Percentiles rank a stretch among this genome's conserved stretches.
These are phyloP conservation scores for Caenorhabditis imperialis DNA, from an alignment of 2,888 invertebrate genomes.

Conservation along the genomic window DNA sequence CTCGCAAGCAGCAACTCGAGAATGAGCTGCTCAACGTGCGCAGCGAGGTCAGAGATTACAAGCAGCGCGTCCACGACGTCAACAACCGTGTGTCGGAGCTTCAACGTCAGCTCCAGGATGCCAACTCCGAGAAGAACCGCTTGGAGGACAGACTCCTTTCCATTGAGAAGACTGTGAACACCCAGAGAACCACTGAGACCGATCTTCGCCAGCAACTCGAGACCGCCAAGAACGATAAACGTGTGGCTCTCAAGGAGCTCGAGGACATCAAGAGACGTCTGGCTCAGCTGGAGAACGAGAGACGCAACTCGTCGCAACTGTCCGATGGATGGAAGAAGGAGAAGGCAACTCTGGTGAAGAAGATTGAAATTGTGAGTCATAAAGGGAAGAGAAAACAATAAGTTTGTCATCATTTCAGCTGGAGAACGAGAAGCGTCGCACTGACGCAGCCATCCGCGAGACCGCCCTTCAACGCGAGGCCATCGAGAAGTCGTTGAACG, in stretches of 20 bases:
- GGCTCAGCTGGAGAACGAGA: conserved; percentile 70
- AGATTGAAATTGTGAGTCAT: conserved; percentile 72
- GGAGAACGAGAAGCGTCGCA: conserved; percentile 75
- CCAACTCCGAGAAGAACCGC: conserved; percentile 74
- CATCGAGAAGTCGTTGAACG: conserved; percentile 77
- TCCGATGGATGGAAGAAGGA: conserved; percentile 76
- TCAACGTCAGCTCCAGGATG: conserved; percentile 76
- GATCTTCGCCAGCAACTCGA: conserved; percentile 75
- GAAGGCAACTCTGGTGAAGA: conserved; percentile 72
- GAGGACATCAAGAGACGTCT: conserved; percentile 72
- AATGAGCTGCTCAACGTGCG: conserved; percentile 71
- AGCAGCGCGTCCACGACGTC: conserved; percentile 74
- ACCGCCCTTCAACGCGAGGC: conserved; percentile 77
- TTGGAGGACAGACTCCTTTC: conserved; percentile 72
- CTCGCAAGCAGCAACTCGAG: conserved; percentile 71
- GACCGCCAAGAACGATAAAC: conserved; percentile 74
- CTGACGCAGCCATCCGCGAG: conserved; percentile 76
- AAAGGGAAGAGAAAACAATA: background rate
- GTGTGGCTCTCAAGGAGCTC: conserved; percentile 65
- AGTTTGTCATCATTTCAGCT: conserved; percentile 54
- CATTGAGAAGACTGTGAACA: conserved; percentile 73
- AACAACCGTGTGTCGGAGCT: conserved; percentile 74
- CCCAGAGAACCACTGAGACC: conserved; percentile 70
- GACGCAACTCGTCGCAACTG: conserved; percentile 60
- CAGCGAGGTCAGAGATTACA: conserved; percentile 75